A percentile compares a stretch with the other conserved stretches of the same genome.
These are phyloP conservation scores for Augochlorella aurata DNA, from an alignment of 2,888 invertebrate species.

Conservation along the genomic window DNA sequence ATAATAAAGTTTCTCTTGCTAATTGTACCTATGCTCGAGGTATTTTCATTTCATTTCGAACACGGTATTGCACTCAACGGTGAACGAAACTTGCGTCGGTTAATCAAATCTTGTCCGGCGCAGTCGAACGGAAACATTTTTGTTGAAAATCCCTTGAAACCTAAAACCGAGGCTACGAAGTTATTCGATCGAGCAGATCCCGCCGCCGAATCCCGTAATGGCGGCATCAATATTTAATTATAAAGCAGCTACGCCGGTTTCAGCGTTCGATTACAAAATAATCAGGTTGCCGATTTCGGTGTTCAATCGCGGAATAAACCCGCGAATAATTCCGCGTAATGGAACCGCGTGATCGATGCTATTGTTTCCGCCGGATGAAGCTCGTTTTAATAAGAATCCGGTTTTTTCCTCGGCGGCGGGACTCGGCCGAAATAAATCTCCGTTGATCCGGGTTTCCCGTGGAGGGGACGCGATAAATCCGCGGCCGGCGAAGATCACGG, in stretches of 20 bases:
- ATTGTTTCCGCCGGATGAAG: not conserved
- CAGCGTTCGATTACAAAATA: too few species aligned
- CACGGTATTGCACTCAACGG: too few species aligned
- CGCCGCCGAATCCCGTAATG: not conserved
- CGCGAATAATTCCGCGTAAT: not conserved
- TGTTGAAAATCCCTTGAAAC: too few species aligned
- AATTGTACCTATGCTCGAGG: too few species aligned
- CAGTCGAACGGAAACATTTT: too few species aligned
- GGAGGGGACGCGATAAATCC: slow-evolving; percentile 36
- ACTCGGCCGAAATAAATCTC: slow-evolving; percentile 39
- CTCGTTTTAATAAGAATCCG: not conserved
- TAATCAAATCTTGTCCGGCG: too few species aligned
- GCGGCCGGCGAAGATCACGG: slow-evolving; percentile 14
- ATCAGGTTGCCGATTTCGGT: not conserved
- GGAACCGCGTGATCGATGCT: not conserved
- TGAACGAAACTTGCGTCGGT: too few species aligned
- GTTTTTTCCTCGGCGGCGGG: not conserved
- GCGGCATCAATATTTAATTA: not conserved
- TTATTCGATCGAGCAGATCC: not conserved
- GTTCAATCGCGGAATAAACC: not conserved
- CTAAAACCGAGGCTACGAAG: not conserved
- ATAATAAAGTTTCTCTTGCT: too few species aligned
- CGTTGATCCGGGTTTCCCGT: slow-evolving; percentile 19
- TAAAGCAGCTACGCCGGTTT: not conserved
- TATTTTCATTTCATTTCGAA: too few species aligned